A percentile compares a stretch with the other conserved stretches of the same genome.
phyloP scores from a whole-genome alignment of 2,888 invertebrate genomes.

The Eurytoma adleriae region DNA sequence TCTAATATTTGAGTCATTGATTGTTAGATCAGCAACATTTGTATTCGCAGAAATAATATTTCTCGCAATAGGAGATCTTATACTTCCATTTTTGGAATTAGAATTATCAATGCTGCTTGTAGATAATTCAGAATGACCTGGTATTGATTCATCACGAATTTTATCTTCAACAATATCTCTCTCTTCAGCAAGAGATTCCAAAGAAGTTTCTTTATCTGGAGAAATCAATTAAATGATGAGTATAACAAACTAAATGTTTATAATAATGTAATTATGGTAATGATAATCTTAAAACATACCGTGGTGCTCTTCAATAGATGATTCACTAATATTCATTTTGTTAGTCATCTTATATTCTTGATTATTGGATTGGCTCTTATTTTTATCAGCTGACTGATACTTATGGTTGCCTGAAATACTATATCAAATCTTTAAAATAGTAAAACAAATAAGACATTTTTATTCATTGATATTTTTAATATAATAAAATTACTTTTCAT shows the following conservation, averaged over 20 bases:
- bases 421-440: neutral
- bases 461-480: neutral
- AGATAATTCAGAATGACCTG: neutral
- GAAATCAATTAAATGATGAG: neutral
- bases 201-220: neutral
- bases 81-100: neutral
- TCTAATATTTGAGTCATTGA: constrained; percentile 4
- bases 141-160: neutral
- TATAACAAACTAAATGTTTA: neutral
- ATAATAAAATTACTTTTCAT: constrained; percentile 28
- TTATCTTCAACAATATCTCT: neutral
- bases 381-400: neutral
- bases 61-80: too few species aligned
- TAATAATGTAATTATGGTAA: neutral
- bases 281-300: constrained; percentile 5
- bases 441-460: neutral
- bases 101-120: neutral
- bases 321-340: constrained; percentile 1
- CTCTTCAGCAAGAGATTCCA: neutral
- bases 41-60: neutral
- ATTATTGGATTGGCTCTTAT: neutral
- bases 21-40: constrained; percentile 35
- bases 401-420: constrained; percentile 20
- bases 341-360: neutral
- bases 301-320: neutral